Percentiles rank a stretch among this genome's conserved stretches.
Evolutionary conservation across 2,888 invertebrate genomes (phyloP).

Genomic region (Nymphalis urticae): DNA sequence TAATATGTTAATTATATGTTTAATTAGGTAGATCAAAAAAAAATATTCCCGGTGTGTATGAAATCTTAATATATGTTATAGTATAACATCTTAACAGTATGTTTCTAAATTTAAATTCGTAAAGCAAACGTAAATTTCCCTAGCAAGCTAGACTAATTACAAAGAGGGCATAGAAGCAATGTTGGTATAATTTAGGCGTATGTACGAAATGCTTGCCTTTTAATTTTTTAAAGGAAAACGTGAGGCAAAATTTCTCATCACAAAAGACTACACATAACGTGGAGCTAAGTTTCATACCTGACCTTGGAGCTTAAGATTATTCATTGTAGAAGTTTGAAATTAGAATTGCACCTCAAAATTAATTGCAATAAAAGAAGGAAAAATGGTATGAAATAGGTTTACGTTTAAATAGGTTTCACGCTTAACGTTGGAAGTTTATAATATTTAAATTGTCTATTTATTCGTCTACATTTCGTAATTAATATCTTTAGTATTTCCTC

Average conservation of each 20-base stretch:
- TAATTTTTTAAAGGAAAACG: slow-evolving; percentile 12
- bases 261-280: slow-evolving; percentile 6
- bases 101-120: not conserved
- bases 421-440: no score
- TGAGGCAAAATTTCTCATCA: not conserved
- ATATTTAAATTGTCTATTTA: no score
- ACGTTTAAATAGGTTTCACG: no score
- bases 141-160: not conserved
- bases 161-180: not conserved
- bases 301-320: not conserved
- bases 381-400: no score
- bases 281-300: slow-evolving; percentile 13
- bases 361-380: not conserved
- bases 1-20: no score
- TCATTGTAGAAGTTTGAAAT: not conserved
- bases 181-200: not conserved
- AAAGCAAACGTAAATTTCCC: not conserved
- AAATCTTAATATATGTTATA: no score
- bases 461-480: no score
- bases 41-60: no score
- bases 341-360: not conserved
- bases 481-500: no score
- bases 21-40: no score
- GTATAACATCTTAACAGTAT: not conserved
- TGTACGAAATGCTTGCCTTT: not conserved